Base-by-base conservation (phyloP, 1,140 invertebrate genomes). In the Battus philenor region DNA sequence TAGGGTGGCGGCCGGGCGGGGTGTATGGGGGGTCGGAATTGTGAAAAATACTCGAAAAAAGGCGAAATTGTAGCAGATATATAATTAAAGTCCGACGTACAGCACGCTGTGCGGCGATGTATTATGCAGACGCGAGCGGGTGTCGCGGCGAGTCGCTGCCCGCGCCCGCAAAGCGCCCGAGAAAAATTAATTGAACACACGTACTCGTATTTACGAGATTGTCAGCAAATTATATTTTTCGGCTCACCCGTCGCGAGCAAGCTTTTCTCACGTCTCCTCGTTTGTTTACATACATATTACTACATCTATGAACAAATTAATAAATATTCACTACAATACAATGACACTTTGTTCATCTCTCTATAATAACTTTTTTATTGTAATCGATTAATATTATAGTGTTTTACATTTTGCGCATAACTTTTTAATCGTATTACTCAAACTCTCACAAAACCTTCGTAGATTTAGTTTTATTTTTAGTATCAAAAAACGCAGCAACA, bases 1-100 rank as follows among this genome's bases (percentile, higher is more conserved):
- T 66, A 64, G 66, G 59, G 50, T 61, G 60, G 65, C 54, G 62
- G 54, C 33, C 30, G 49, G 59, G 62, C 55, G 53, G 55, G 53
- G 62, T 62, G 31, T 22, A 16, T 38, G 56, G 63, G 74, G 76
- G 68, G 63, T 65, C 62, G 53, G 75, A 81, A 79, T 81, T 81
- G 81, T 81, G 81, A 85, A 85, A 85, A 85, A 85, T 85, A 85
- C 81, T 78, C 78, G 71, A 85, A 85, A 85, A 85, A 85, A 82
- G 76, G 75, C 76, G 71, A 85, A 85, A 85, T 82, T 81, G 81
- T 82, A 82, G 78, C 81, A 85, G 78, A 85, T 85, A 85, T 85
- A 85, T 85, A 85, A 85, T 85, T 85, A 85, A 85, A 81, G 81
- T 68, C 70, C 66, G 55, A 71, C 75, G 73, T 82, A 82, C 74